These are phyloP conservation scores for Empis livida DNA, from an alignment of 2,888 invertebrate species.

Conservation along the genomic window DNA sequence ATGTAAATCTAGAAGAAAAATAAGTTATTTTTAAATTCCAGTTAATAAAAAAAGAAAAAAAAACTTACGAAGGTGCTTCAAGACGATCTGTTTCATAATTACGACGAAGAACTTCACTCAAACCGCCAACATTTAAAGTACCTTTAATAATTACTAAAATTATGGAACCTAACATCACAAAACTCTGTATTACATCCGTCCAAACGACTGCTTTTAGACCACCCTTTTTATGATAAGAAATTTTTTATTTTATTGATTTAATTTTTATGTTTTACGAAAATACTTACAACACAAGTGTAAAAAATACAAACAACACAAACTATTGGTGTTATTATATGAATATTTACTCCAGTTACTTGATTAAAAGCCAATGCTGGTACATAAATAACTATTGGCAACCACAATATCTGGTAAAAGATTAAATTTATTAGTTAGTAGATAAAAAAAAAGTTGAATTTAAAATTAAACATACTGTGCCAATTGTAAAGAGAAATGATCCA, in stretches of 20 bases:
- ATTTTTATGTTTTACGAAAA: not conserved
- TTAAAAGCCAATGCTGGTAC: conserved; percentile 64
- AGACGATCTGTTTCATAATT: conserved; percentile 57
- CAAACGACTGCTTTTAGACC: conserved; percentile 71
- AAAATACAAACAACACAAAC: conserved; percentile 77
- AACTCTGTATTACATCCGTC: conserved; percentile 72
- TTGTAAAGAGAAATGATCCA: conserved; percentile 54
- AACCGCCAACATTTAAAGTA: conserved; percentile 56
- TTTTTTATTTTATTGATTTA: too few relatives aligned
- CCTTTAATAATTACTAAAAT: conserved; percentile 59
- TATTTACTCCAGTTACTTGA: conserved; percentile 72
- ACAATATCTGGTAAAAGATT: conserved; percentile 21
- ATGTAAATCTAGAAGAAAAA: conserved; percentile 48
- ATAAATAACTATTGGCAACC: conserved; percentile 42
- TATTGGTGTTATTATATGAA: conserved; percentile 70
- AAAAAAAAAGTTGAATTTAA: not conserved
- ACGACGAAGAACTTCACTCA: conserved; percentile 48
- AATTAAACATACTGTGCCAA: conserved; percentile 47
- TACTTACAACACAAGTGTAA: conserved; percentile 68
- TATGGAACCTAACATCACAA: conserved; percentile 63
- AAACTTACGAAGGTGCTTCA: conserved; percentile 51
- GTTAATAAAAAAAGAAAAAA: not conserved
- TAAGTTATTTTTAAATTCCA: not conserved
- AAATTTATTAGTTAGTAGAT: not conserved
- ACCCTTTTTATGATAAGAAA: conserved; percentile 39